Evolutionary conservation across 2,888 invertebrate genomes (phyloP), one percentile per base, ranked within the genome.

Genomic region (Stenchaetothrips biformis): DNA sequence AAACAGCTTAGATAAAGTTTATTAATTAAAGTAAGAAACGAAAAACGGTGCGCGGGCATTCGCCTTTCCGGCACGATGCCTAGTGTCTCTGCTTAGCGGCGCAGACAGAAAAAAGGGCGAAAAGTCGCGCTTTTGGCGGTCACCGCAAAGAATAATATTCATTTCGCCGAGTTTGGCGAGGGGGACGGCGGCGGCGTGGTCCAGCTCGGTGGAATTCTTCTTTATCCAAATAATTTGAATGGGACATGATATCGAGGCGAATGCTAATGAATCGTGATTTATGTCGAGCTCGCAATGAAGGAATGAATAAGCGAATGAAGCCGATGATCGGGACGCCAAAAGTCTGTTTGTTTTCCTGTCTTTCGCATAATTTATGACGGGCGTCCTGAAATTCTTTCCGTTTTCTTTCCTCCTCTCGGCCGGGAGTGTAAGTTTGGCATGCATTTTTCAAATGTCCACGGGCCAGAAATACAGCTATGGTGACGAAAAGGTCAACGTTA

Each of bases 181-280:
- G 53, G 25, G 67, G 9, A 25, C 21, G 4, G 25, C 7, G 25
- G 9, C 25, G 67, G 11, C 67, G 67, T 25, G 11, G 67, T 25
- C 67, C n/a, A 18, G 9, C 9, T 9, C 67, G n/a, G 21, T 8
- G 67, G 67, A 74, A 74, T 74, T 74, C 25, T 21, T 74, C 67
- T 59, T 59, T 11, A 25, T 74, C 25, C 67, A 74, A 74, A 74
- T 74, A 74, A 74, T 74, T 74, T 74, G 67, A 74, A 74, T 74
- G 67, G 67, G 67, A 74, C 67, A 74, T 74, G 25, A 74, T 74
- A 74, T 74, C 67, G 18, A 59, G 59, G 59, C 59, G 67, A 74
- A 74, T 74, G 25, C 67, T 74, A 74, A 74, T 74, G 67, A 74
- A 74, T 74, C 13, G 67, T 74, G 67, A 74, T 74, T 74, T 74